Base-by-base conservation (phyloP, 2,888 invertebrate species). In the Abrostola tripartita region DNA sequence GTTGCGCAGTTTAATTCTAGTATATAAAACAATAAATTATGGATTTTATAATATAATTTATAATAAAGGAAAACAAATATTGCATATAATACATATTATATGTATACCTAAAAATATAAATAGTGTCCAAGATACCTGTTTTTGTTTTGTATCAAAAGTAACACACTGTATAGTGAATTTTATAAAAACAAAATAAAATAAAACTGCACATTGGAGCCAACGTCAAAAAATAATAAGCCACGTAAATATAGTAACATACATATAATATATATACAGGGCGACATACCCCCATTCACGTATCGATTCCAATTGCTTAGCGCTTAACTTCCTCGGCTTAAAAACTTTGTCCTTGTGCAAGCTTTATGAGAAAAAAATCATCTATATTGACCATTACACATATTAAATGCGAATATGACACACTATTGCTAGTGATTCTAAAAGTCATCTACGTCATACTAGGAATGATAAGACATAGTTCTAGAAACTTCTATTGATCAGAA, bases 201-300 rank as follows among this genome's bases (percentile, higher is more conserved):
- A 8, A 12, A 24, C 8, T 41, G 57, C 40, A 67, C 78, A 83
- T 82, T 85, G 83, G 85, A 81, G 81, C 84, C 85, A 88, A 87
- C 65, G 79, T 82, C 70, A 35, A 67, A 52, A 76, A 63, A 65
- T 67, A 59, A 69, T 65, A 55, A 67, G 73, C 82, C 81, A 85
- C 77, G 84, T 81, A 82, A 79, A 68, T 73, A 72, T 72, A 65
- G 44, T 65, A 81, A 83, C 79, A 85, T 82, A 88, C 68, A 87
- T 77, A 84, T 61, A 52, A 66, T 76, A 55, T 55, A 47, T 24
- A 72, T 51, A 62, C 65, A 78, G 83, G 85, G 83, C 82, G 68
- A 92, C 92, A 89, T 95, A 98, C 98, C 98, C 98, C 92, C 97
- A 95, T 91, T 98, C 97, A 87, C 97, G 96, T 79, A 99, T 96